Conservation (phyloP, 92 coral and sea anemone genomes). For the Galaxea fascicularis region DNA sequence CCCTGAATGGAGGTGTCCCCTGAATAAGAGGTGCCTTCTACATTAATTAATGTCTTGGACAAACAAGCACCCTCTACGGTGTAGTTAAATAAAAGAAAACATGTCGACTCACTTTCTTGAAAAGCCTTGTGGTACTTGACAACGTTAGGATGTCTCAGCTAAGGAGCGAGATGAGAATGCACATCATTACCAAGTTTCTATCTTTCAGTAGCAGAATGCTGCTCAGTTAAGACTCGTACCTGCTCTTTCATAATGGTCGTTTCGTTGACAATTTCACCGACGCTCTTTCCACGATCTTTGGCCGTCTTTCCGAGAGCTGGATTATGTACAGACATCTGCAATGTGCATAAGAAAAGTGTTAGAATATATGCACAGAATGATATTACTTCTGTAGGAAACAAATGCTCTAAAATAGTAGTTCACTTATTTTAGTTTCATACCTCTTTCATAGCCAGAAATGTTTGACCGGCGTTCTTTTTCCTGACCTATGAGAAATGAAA, state of each 20-base stretch:
- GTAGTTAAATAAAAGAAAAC: neutral
- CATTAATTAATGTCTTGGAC: no score
- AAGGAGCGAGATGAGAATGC: neutral
- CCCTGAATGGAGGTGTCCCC: no score
- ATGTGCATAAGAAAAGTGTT: neutral
- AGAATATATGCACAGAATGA: neutral
- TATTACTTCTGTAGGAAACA: neutral
- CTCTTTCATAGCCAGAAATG: constrained; percentile 97
- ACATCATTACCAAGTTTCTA: neutral
- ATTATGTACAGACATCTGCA: constrained; percentile 83
- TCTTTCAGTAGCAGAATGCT: neutral
- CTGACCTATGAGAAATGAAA: constrained; percentile 68
- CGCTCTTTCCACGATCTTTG: constrained; percentile 93
- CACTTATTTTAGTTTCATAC: constrained; percentile 21
- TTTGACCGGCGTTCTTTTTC: constrained; percentile 91
- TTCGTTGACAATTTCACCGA: constrained; percentile 94
- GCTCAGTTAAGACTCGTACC: neutral
- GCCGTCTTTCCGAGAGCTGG: constrained; percentile 96
- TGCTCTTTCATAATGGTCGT: constrained; percentile 96
- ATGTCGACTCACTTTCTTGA: constrained; percentile 89
- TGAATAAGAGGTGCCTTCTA: no score
- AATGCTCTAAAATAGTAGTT: neutral
- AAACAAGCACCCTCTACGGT: neutral
- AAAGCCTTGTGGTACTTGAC: constrained; percentile 96
- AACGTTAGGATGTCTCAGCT: constrained; percentile 97